Evolutionary conservation across 2,797 vertebrate genomes (phyloP).

Genomic region (Myotis daubentonii): DNA sequence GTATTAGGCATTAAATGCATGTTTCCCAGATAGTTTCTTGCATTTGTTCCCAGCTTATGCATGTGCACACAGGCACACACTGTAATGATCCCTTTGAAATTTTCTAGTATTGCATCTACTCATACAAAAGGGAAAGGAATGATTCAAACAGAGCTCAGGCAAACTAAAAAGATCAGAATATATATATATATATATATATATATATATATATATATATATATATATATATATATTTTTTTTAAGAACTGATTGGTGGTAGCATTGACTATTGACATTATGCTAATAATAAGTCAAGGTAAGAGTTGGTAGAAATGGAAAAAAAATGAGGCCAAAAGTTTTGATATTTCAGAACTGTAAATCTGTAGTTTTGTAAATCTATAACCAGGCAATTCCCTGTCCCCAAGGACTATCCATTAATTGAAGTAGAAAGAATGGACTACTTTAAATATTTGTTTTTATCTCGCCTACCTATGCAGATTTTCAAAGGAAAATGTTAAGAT

Average conservation of each 20-base stretch:
- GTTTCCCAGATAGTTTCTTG: neutral
- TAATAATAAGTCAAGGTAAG: neutral
- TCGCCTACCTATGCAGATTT: neutral
- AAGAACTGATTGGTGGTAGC: neutral
- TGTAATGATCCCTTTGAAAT: neutral
- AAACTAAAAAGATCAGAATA: neutral
- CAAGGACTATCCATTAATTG: neutral
- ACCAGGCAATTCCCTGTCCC: neutral
- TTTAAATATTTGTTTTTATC: neutral
- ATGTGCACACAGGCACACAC: neutral
- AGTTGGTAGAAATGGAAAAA: neutral
- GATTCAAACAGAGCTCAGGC: neutral
- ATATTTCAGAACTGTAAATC: neutral
- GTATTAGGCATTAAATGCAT: neutral
- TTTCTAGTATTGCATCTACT: neutral
- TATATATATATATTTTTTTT: neutral
- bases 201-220: neutral
- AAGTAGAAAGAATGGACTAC: neutral
- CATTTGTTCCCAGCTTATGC: neutral
- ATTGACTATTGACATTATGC: neutral
- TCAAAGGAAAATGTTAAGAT: neutral
- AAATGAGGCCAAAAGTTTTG: neutral
- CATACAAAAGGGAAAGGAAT: neutral
- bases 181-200: neutral
- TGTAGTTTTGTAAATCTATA: neutral